A percentile compares a stretch with the other conserved stretches of the same genome.
These are phyloP conservation scores for Busseola fusca DNA, from an alignment of 2,888 invertebrate species.

Conservation along the genomic window DNA sequence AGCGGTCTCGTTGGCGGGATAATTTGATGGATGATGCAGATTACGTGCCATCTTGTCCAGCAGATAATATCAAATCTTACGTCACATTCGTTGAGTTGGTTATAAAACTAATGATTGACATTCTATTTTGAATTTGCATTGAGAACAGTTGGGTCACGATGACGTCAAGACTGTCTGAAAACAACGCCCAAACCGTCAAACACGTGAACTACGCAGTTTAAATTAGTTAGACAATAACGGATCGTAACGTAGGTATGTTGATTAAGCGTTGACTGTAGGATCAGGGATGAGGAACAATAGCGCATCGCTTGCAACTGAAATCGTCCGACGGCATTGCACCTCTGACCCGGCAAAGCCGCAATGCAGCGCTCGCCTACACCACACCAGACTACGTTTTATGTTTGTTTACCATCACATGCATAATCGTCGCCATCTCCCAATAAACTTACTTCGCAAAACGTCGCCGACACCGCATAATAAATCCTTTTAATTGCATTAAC, in stretches of 20 bases:
- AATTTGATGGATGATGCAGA: conserved; percentile 64
- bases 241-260: conserved; percentile 25
- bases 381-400: conserved; percentile 72
- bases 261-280: conserved; percentile 40
- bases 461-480: conserved; percentile 56
- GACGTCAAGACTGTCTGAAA: conserved; percentile 69
- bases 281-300: conserved; percentile 60
- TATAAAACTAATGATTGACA: conserved; percentile 57
- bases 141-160: conserved; percentile 68
- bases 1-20: conserved; percentile 56
- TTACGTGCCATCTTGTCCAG: conserved; percentile 48
- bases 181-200: conserved; percentile 62
- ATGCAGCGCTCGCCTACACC: conserved; percentile 81
- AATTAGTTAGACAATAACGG: conserved; percentile 57
- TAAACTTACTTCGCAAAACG: conserved; percentile 63
- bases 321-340: conserved; percentile 79
- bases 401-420: conserved; percentile 77
- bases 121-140: conserved; percentile 69
- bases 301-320: conserved; percentile 69
- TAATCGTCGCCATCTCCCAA: conserved; percentile 69
- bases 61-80: conserved; percentile 53
- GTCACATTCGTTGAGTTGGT: conserved; percentile 42
- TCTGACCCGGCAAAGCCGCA: conserved; percentile 80
- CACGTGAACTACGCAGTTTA: conserved; percentile 60
- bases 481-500: conserved; percentile 44